Conservation (phyloP, 2,888 invertebrate species). For the Spodoptera picta region DNA sequence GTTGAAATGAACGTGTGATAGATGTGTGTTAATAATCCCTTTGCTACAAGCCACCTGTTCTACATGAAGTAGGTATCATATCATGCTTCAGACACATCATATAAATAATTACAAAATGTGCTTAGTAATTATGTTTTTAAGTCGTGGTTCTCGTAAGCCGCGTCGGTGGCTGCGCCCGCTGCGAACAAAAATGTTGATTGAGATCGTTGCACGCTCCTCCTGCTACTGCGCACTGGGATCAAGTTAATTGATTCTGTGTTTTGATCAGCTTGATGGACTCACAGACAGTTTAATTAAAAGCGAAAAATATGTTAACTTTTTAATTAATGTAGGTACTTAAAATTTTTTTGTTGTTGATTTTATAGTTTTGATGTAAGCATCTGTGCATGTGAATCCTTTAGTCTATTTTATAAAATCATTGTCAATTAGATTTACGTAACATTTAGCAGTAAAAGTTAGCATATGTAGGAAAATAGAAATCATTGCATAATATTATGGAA, state of each 20-base stretch:
- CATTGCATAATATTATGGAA: slow-evolving; percentile 37
- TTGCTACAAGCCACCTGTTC: not conserved
- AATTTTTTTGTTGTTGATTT: too few species aligned
- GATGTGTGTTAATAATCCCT: too few species aligned
- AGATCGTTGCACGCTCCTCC: slow-evolving; percentile 57
- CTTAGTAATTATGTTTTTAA: slow-evolving; percentile 70
- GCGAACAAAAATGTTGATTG: slow-evolving; percentile 57
- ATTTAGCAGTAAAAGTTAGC: too few species aligned
- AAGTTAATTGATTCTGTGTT: slow-evolving; percentile 47
- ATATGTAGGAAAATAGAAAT: not conserved
- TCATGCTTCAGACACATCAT: slow-evolving; percentile 26
- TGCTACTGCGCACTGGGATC: slow-evolving; percentile 38
- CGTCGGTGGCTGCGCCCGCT: slow-evolving; percentile 55
- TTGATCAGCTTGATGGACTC: slow-evolving; percentile 34
- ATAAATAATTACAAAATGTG: slow-evolving; percentile 52
- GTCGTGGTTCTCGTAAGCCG: slow-evolving; percentile 47
- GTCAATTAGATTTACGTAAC: too few species aligned
- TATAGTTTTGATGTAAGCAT: too few species aligned
- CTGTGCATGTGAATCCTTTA: too few species aligned
- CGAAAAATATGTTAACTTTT: too few species aligned
- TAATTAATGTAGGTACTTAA: too few species aligned
- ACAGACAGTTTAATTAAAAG: not conserved
- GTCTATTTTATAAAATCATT: too few species aligned
- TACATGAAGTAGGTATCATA: not conserved
- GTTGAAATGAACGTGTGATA: too few species aligned